These are phyloP conservation scores for Listronotus bonariensis DNA, from an alignment of 1,140 invertebrate species.

Conservation along the genomic window DNA sequence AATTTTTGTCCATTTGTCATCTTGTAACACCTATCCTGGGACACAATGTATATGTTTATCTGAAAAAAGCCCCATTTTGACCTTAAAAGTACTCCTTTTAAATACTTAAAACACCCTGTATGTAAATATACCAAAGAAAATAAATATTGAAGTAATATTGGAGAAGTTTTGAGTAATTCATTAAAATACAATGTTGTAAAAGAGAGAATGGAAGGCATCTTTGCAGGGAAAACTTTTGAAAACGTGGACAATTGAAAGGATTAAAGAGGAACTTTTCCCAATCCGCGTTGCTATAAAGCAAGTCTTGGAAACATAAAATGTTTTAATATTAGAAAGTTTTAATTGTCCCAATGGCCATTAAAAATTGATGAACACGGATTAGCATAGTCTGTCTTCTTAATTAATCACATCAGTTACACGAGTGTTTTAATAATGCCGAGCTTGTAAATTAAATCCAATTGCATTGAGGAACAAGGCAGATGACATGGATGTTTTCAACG, in stretches of 20 bases:
- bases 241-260: slow-evolving; percentile 48
- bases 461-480: slow-evolving; percentile 16
- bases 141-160: slow-evolving; percentile 25
- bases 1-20: too few species aligned
- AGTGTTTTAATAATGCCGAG: slow-evolving; percentile 33
- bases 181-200: slow-evolving; percentile 33
- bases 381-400: slow-evolving; percentile 46
- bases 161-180: slow-evolving; percentile 28
- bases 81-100: too few species aligned
- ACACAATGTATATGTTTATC: too few species aligned
- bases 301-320: slow-evolving; percentile 43
- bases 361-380: slow-evolving; percentile 51
- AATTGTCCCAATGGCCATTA: slow-evolving; percentile 50
- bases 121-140: slow-evolving; percentile 21
- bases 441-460: slow-evolving; percentile 37
- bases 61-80: too few species aligned
- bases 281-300: slow-evolving; percentile 42
- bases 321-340: slow-evolving; percentile 52
- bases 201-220: slow-evolving; percentile 34
- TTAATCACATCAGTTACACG: slow-evolving; percentile 42
- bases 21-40: too few species aligned
- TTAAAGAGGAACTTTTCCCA: slow-evolving; percentile 43
- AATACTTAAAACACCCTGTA: too few species aligned
- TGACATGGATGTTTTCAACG: slow-evolving; percentile 14
- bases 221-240: slow-evolving; percentile 42